A percentile compares a stretch with the other conserved stretches of the same genome.
Evolutionary conservation across 2,888 invertebrate species (phyloP).

Genomic region (Caenorhabditis sp.): DNA sequence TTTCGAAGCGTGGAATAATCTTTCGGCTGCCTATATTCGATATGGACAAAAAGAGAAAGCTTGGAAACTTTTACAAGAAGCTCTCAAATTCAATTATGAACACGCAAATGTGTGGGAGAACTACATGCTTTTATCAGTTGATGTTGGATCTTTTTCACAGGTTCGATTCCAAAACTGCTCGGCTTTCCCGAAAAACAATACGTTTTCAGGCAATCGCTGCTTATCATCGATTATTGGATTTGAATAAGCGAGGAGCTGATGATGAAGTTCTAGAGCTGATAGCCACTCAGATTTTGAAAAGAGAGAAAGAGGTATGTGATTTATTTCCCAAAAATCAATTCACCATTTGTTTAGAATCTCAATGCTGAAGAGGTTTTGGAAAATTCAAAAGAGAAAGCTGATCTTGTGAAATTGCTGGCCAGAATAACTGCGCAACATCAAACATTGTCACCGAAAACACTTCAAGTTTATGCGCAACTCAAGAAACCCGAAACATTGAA

Average conservation of each 20-base stretch:
- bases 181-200: neutral
- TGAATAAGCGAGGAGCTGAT: constrained; percentile 72
- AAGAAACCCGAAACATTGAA: constrained; percentile 35
- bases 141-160: constrained; percentile 80
- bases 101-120: constrained; percentile 98
- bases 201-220: constrained; percentile 81
- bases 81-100: constrained; percentile 85
- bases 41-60: constrained; percentile 80
- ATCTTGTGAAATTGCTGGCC: constrained; percentile 45
- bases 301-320: constrained; percentile 12
- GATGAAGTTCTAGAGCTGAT: constrained; percentile 47
- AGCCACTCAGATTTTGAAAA: constrained; percentile 27
- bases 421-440: constrained; percentile 45
- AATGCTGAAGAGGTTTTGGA: constrained; percentile 13
- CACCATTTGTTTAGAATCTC: neutral
- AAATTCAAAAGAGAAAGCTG: constrained; percentile 23
- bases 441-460: constrained; percentile 38
- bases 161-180: neutral
- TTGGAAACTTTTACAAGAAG: constrained; percentile 76
- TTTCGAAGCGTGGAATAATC: constrained; percentile 97
- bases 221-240: constrained; percentile 84
- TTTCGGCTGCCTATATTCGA: constrained; percentile 90
- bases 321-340: neutral
- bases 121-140: constrained; percentile 85
- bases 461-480: constrained; percentile 35